Evolutionary conservation across 2,797 vertebrate species (phyloP).

Genomic region (Psittacula derbiana): DNA sequence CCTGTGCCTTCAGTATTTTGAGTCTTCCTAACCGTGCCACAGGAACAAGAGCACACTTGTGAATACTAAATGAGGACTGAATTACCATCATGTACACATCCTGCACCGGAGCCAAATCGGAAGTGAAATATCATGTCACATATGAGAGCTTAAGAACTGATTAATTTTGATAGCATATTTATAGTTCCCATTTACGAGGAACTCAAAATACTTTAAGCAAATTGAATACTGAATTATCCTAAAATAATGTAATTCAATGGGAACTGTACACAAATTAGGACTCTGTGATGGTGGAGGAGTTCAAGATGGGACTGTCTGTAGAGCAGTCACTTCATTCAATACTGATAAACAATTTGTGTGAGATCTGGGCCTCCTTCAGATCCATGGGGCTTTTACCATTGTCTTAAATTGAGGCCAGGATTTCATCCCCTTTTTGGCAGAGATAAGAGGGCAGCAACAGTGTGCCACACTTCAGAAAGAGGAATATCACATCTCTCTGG

Average conservation of each 20-base stretch:
- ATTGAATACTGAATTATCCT: not conserved
- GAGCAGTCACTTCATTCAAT: not conserved
- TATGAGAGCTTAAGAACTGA: not conserved
- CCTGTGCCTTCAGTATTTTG: conserved; percentile 14
- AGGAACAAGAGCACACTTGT: not conserved
- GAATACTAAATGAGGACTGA: conserved; percentile 22
- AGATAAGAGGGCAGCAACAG: not conserved
- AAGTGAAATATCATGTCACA: conserved; percentile 19
- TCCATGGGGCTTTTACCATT: not conserved
- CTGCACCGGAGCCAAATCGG: not conserved
- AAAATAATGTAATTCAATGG: not conserved
- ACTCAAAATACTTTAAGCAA: conserved; percentile 22
- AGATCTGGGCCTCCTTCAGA: not conserved
- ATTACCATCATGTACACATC: conserved; percentile 27
- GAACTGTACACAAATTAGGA: not conserved
- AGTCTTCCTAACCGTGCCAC: not conserved
- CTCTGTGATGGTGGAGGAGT: not conserved
- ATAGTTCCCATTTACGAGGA: conserved; percentile 35
- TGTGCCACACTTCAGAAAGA: not conserved
- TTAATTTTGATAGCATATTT: conserved; percentile 54
- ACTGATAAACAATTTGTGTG: not conserved
- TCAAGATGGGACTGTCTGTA: not conserved
- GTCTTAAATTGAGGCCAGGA: not conserved
- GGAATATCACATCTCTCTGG: not conserved
- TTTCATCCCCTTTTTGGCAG: not conserved